Evolutionary conservation across 2,797 vertebrate genomes (phyloP), one percentile per base, ranked within the genome.

Genomic region (Eidolon dupreanum): DNA sequence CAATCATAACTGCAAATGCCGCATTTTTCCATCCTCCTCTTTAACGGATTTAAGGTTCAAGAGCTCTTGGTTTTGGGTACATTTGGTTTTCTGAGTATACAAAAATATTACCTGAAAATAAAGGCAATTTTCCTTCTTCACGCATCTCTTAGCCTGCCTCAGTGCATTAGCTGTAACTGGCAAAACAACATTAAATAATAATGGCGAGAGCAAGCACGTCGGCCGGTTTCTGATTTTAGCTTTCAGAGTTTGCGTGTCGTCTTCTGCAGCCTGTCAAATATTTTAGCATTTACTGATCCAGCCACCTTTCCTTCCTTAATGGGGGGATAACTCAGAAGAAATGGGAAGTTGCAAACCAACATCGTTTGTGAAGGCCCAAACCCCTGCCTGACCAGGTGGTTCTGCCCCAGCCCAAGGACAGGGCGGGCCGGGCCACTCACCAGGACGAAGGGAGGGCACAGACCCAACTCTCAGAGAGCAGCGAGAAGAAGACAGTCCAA

Each of bases 351-450:
- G 10, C 1, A 1, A 1, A 0, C 46, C 12, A n/a, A 31, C 33
- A 3, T 6, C 1, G 33, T 9, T 1, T 4, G 15, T 2, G 28
- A 63, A 19, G 33, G 46, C 3, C 0, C 8, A 20, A 2, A 3
- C 15, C 28, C 55, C 24, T 1, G 2, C 26, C 26, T 1, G 28
- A 1, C 28, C 2, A 0, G 19, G 1, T 2, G 28, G 11, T 4
- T 31, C 51, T 10, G 49, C 12, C 20, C n/a, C 46, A 28, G 59
- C 24, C 20, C 10, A 0, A 8, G 26, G 51, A 41, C 5, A 10
- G 41, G 7, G 6, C 1, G 1, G 51, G 88, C 51, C 2, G n/a
- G 2, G 7, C 13, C 5, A 2, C 13, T 26, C 61, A 9, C 31
- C 1, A 1, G 36, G 51, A 41, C 4, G 3, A 19, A 1, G 57